These are phyloP conservation scores for Acrossocheilus wenchowensis DNA, from an alignment of 2,797 vertebrate genomes.

Conservation along the genomic window DNA sequence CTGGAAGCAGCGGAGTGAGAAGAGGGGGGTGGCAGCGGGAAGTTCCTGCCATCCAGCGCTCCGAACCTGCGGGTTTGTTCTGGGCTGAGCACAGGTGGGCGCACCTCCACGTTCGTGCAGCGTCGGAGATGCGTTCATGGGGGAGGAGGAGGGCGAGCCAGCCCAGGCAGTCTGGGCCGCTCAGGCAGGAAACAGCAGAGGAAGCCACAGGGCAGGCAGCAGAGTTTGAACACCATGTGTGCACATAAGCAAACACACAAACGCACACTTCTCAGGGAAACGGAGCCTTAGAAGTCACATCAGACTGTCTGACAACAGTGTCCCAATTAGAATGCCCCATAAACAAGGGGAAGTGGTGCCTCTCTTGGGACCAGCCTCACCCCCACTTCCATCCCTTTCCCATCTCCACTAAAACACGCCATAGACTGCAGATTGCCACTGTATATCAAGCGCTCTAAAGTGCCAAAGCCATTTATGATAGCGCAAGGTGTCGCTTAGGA, in stretches of 20 bases:
- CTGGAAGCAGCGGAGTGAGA: conserved; percentile 52
- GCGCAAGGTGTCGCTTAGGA: conserved; percentile 74
- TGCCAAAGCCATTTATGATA: conserved; percentile 66
- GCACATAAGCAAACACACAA: conserved; percentile 61
- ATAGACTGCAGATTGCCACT: conserved; percentile 61
- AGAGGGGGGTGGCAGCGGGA: conserved; percentile 60
- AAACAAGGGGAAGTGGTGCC: conserved; percentile 75
- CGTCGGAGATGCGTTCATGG: conserved; percentile 40
- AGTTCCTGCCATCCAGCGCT: conserved; percentile 66
- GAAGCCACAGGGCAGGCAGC: conserved; percentile 61
- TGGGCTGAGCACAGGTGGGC: conserved; percentile 64
- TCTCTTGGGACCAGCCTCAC: conserved; percentile 64
- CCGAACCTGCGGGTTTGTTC: conserved; percentile 57
- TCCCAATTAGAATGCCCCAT: conserved; percentile 72
- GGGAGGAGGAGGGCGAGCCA: conserved; percentile 29
- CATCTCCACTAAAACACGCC: conserved; percentile 48
- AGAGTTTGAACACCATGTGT: conserved; percentile 59
- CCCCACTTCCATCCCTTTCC: conserved; percentile 42
- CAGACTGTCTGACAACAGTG: conserved; percentile 61
- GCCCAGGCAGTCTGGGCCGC: conserved; percentile 56
- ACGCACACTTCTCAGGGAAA: conserved; percentile 57
- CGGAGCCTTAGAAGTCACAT: conserved; percentile 59
- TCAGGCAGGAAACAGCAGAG: conserved; percentile 59
- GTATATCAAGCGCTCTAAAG: conserved; percentile 71
- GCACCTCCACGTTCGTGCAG: conserved; percentile 61